Base-by-base conservation (phyloP, 30 jellyfish, hydroid and myxozoan genomes). In the Aurelia aurita region DNA sequence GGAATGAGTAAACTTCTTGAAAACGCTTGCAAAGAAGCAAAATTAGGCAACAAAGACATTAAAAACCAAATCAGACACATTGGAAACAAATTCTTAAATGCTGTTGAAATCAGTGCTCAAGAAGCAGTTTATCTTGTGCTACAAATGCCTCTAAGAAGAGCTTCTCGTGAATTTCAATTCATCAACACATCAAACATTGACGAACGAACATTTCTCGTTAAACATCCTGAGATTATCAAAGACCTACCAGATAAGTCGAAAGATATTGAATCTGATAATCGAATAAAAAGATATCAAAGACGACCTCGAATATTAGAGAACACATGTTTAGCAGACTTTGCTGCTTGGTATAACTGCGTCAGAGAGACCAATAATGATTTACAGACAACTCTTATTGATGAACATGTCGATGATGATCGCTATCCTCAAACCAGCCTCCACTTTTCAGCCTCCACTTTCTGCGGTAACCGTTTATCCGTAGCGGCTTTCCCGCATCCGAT, bases 61-160 rank as follows among this genome's bases (percentile, higher is more conserved):
- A 12, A 49, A 14, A 72, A 45, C 15, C 13, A 34, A 29, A 54
- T 74, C 4, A 49, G 87, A 74, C 80, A 49, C 16, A 74, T 74
- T 46, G 87, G 87, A 12, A 74, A 74, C 54, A 74, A 74, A 5
- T 74, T 74, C 29, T 66, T 74, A 54, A 49, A 74, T 54, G 87
- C 87, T 29, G 79, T 57, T 7, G 87, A 74, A 29, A 57, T 74
- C 34, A 74, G 87, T 74, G 87, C 87, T 5, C 87, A 74, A 21
- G 87, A 74, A 54, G 80, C 87, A 45, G 87, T 74, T 5, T 74
- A 74, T 29, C 27, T 45, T 22, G 20, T 53, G 11, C 16, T 74
- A 29, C 87, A 74, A 54, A 74, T 74, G 28, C 87, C 87, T 16
- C 57, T 74, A 4, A 47, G 87, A 57, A 74, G 79, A 74, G 18